Conservation (phyloP, 2,113 vertebrate genomes). For the Hyperopisus bebe region DNA sequence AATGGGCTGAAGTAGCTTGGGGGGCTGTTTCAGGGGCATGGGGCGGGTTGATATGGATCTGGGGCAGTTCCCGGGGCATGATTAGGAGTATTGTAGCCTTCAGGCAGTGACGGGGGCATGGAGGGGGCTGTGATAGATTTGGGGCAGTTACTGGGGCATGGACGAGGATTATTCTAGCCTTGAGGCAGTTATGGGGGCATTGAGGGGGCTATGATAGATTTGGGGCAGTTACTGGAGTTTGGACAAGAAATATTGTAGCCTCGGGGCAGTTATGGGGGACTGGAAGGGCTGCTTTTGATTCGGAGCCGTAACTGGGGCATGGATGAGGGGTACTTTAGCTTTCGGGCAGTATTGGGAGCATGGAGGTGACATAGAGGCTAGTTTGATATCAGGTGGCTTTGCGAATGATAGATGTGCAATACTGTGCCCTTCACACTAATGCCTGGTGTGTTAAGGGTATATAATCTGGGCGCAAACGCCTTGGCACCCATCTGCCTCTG, state of each 20-base stretch:
- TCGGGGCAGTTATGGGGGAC: not conserved
- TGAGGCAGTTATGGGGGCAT: not conserved
- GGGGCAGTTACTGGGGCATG: not conserved
- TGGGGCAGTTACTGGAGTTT: not conserved
- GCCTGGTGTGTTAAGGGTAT: not conserved
- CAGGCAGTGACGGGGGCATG: not conserved
- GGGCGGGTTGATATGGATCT: not conserved
- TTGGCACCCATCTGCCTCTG: not conserved
- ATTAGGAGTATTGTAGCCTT: not conserved
- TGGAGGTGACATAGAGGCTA: not conserved
- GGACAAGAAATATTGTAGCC: not conserved
- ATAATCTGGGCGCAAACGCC: not conserved
- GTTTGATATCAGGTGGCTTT: not conserved
- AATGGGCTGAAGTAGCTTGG: not conserved
- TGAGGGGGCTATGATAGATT: not conserved
- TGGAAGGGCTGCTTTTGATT: not conserved
- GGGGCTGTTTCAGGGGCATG: not conserved
- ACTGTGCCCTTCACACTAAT: not conserved
- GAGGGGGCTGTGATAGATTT: not conserved
- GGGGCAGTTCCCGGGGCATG: not conserved
- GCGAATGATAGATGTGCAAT: not conserved
- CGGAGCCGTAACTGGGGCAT: not conserved
- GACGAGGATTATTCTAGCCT: not conserved
- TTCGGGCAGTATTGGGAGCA: not conserved
- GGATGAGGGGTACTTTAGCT: not conserved